Base-by-base conservation (phyloP, 2,797 vertebrate species). In the Naso thynnoides region DNA sequence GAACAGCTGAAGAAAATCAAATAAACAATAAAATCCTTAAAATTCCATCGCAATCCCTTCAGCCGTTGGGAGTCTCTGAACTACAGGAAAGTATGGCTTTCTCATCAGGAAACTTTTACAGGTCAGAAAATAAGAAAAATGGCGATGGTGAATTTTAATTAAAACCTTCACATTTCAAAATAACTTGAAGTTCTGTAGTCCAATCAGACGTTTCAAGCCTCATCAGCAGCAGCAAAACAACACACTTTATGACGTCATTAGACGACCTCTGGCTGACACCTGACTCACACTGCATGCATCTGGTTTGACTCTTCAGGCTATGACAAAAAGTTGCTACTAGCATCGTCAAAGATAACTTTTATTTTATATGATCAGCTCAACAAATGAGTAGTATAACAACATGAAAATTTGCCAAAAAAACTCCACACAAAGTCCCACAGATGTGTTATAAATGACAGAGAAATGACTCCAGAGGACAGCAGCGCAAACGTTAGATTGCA, bases 401-500 rank as follows among this genome's bases (percentile, higher is more conserved):
- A 63, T 42, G n/a, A n/a, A n/a, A n/a, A n/a, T n/a, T n/a, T n/a
- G n/a, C n/a, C n/a, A n/a, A n/a, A n/a, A n/a, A n/a, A n/a, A n/a
- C n/a, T n/a, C n/a, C n/a, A 42, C 44, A 42, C 7, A 49, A 26
- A 54, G 11, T 52, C 50, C 21, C 18, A 5, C 42, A 64, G 41
- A 38, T 67, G 14, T 70, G 66, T 64, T 3, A 3, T 54, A 1
- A 75, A 16, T 66, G 62, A 73, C 59, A 67, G 33, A 67, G 33
- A 49, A 50, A 49, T 31, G 23, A 48, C 41, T 59, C 39, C 19
- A 26, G 45, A 39, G 41, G 36, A 73, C 21, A 60, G 58, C 78
- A 69, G 70, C 21, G 19, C 47, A 67, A 92, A 90, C 86, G 90
- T 89, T 92, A 86, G 89, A 89, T 85, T 92, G 93, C 95, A 90